Evolutionary conservation across 2,888 invertebrate species (phyloP), one percentile per base, ranked within the genome.

Genomic region (Galerucella pusilla): DNA sequence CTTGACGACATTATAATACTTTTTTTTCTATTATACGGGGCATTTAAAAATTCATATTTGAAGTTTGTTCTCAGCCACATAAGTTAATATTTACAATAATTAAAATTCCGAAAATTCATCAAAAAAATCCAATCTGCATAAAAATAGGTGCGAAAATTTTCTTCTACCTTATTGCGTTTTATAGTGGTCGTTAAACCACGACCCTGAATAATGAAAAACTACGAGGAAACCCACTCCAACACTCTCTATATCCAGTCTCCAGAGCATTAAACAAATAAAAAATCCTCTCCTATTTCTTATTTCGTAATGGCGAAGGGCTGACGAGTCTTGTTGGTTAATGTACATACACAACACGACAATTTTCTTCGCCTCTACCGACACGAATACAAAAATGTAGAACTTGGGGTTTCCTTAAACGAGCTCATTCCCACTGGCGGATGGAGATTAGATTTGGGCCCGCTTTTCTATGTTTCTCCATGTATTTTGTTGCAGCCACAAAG

Each of bases 281-380:
- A 61, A 16, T 57, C 60, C 69, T 69, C 60, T 69, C 60, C 28
- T 69, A 61, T 69, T 69, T 69, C 69, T 61, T 61, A 69, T 69
- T 61, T 69, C 61, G 69, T 69, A 69, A 69, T 69, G 52, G 69
- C 16, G 28, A 46, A 49, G 69, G 54, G 68, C 61, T 74, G 74
- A 77, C 74, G 71, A 74, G 72, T 73, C 75, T 76, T 63, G 69
- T 68, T 68, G 73, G 61, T 68, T 77, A 77, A 77, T 77, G 77
- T 68, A 69, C 61, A 69, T 69, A 60, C 69, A 69, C 60, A 60
- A 71, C 74, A 71, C 77, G 71, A 73, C 77, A 77, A 77, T 75
- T 75, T 77, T 71, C 72, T 66, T 64, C 61, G 68, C 70, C 45
- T 73, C 64, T 68, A 57, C 64, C 61, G 71, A 57, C 46, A 6